Base-by-base conservation (phyloP, 2,888 invertebrate species). In the Dyspetes luteomarginatus region DNA sequence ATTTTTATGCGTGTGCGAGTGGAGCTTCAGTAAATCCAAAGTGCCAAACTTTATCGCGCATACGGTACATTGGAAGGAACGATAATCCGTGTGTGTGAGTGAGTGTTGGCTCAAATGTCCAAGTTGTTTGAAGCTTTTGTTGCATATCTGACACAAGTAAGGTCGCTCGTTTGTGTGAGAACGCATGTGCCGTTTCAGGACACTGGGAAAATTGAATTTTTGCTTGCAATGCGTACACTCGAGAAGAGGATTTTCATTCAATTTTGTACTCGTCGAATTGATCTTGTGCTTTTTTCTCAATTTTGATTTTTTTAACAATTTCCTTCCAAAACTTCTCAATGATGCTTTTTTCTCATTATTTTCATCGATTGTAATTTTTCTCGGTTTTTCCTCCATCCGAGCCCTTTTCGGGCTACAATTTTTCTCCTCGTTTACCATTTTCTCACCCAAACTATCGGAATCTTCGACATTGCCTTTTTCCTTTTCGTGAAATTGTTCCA, bases 131-230 rank as follows among this genome's bases (percentile, higher is more conserved):
- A 90, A 90, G 45, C 88, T 89, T 50, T 90, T 90, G 43, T 87
- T 87, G 55, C 90, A 90, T 1, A 90, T 64, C 9, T 88, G 71
- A 73, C 90, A 90, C 12, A 85, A 76, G 64, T 89, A 90, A 0
- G 90, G 90, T 4, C 89, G 80, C 77, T 90, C 90, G 41, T 89
- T 89, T 12, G 90, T 90, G 45, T 90, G 90, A 1, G 88, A 89
- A 41, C 90, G 86, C 75, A 90, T 83, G 58, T 90, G 90, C 15
- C 90, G 82, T 62, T 89, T 87, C 36, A 90, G 80, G n/a, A 90
- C 88, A 56, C 90, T 90, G 1, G 89, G 89, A 19, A 88, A 90
- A 50, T 81, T 86, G 26, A 90, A 90, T 67, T 85, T 88, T 72
- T 88, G 89, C 50, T 87, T 84, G 65, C 90, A 90, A 55, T 85